Percentiles rank a stretch among this genome's conserved stretches.
These are phyloP conservation scores for Synergus japonicus DNA, from an alignment of 2,888 invertebrate genomes.

Conservation along the genomic window DNA sequence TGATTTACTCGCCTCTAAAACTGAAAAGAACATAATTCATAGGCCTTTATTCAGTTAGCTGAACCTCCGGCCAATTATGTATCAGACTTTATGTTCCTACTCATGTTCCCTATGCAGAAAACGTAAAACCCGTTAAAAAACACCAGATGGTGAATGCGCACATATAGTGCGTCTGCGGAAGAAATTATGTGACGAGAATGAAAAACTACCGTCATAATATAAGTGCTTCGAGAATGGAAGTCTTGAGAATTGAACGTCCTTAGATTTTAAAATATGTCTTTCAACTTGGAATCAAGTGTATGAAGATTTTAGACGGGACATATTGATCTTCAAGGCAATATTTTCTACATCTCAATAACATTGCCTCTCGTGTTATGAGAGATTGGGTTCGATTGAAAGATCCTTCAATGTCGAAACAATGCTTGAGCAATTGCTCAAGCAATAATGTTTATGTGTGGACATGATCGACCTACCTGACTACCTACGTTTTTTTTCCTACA, in stretches of 20 bases:
- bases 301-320: too few species aligned
- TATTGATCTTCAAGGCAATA: not conserved
- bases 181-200: constrained; percentile 24
- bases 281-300: too few species aligned
- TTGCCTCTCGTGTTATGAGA: not conserved
- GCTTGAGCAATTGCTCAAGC: not conserved
- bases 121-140: constrained; percentile 25
- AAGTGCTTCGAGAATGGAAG: not conserved
- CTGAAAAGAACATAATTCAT: constrained; percentile 19
- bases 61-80: constrained; percentile 21
- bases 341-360: not conserved
- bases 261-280: not conserved
- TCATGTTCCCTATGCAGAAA: constrained; percentile 20
- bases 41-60: constrained; percentile 8
- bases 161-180: constrained; percentile 14
- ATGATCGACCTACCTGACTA: constrained; percentile 28
- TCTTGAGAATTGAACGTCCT: not conserved
- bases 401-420: constrained; percentile 10
- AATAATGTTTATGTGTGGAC: constrained; percentile 17
- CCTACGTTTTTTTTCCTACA: not conserved
- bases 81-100: constrained; percentile 14
- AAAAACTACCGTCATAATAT: constrained; percentile 1
- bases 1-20: constrained; percentile 14
- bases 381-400: not conserved
- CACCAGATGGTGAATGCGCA: constrained; percentile 13